phyloP scores from a whole-genome alignment of 35 echinoderm and acorn worm species.

The Diadema setosum region DNA sequence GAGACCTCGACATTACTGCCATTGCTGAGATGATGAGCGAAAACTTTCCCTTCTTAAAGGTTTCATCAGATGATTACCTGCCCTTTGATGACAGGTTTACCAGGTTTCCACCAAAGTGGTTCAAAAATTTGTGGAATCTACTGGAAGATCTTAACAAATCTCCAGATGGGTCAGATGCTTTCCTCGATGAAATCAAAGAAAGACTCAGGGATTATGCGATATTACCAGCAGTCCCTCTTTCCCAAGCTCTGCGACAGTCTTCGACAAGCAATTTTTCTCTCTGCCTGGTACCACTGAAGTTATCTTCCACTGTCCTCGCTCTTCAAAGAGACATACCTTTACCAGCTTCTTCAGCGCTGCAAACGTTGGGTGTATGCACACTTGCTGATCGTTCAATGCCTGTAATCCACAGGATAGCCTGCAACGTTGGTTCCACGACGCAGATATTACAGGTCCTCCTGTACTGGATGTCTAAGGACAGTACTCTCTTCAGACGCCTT shows the following conservation, averaged over 20 bases:
- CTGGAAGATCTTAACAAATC: not conserved
- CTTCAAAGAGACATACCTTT: not conserved
- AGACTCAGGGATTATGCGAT: conserved; percentile 2
- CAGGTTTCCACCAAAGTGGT: not conserved
- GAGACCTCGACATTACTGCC: not conserved
- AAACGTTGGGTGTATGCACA: not conserved
- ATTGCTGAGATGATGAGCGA: not conserved
- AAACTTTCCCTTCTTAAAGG: not conserved
- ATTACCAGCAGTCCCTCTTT: conserved; percentile 35
- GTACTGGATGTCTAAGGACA: not conserved
- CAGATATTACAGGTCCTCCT: not conserved
- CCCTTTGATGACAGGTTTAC: not conserved
- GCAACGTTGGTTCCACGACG: not conserved
- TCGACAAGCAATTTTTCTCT: too few relatives aligned
- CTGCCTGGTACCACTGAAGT: not conserved
- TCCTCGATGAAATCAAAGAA: not conserved
- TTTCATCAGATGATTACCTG: not conserved
- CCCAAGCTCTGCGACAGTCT: too few relatives aligned
- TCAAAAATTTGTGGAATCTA: conserved; percentile 12
- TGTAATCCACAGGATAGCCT: not conserved
- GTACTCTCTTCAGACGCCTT: not conserved
- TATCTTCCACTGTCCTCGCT: not conserved
- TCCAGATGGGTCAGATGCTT: not conserved
- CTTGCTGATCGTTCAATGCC: too few relatives aligned
- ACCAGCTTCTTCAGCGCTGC: not conserved